Percentiles rank a stretch among this genome's conserved stretches.
Conservation (phyloP, 2,888 invertebrate genomes). For the Torymus auratus region DNA sequence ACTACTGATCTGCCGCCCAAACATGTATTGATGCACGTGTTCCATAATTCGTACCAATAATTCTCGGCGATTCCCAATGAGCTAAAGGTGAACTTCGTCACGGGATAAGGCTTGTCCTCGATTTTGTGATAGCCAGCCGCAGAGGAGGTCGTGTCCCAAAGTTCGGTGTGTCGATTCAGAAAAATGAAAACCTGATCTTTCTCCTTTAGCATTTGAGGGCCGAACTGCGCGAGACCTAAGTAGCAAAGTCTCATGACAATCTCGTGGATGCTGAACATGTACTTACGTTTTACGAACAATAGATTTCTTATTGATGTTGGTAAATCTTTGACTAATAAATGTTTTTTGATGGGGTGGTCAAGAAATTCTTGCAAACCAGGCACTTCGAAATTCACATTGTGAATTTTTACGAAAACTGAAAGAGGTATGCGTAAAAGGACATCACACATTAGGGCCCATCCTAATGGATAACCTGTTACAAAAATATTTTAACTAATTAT, state of each 20-base stretch:
- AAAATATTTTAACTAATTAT: constrained; percentile 25
- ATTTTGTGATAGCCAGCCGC: constrained; percentile 81
- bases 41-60: constrained; percentile 85
- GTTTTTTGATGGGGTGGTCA: constrained; percentile 82
- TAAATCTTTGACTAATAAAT: constrained; percentile 81
- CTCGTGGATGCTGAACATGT: constrained; percentile 80
- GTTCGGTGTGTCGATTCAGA: constrained; percentile 80
- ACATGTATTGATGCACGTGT: constrained; percentile 83
- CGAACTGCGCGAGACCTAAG: constrained; percentile 84
- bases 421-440: constrained; percentile 84
- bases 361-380: constrained; percentile 80
- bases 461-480: constrained; percentile 78
- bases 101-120: constrained; percentile 80
- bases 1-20: constrained; percentile 78
- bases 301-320: constrained; percentile 79
- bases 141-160: constrained; percentile 83
- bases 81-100: constrained; percentile 79
- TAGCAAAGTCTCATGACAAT: constrained; percentile 80
- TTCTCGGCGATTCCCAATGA: constrained; percentile 79
- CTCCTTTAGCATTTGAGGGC: constrained; percentile 81
- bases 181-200: constrained; percentile 85
- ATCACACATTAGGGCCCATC: constrained; percentile 86
- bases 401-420: constrained; percentile 83
- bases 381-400: constrained; percentile 80
- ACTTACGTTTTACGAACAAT: constrained; percentile 79